Evolutionary conservation across 2,888 invertebrate genomes (phyloP), one percentile per base, ranked within the genome.

Genomic region (Acrocyrtus sp.): DNA sequence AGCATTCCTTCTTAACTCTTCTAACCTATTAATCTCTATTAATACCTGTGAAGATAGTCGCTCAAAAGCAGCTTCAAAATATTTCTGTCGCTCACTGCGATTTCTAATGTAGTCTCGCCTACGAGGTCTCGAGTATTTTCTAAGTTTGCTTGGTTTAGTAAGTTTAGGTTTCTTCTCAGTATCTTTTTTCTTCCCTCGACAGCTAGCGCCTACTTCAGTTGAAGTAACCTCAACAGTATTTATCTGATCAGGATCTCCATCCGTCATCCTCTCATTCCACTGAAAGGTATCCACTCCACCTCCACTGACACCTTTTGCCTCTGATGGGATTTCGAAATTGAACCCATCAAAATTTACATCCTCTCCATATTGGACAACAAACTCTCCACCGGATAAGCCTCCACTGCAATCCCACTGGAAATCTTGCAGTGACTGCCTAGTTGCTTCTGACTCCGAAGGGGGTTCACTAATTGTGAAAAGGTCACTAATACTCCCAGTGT

Each of bases 321-420:
- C 27, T 6, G 54, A 22, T 22, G 67, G 67, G 19, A 67, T 48
- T 0, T 57, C 22, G 48, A 22, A 67, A 27, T 57, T 50, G 22
- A 67, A 67, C 2, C 67, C 67, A 29, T 67, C 67, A 57, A 67
- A 58, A n/a, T 67, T 58, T 8, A 58, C 58, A 12, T 56, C 67
- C 2, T 54, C 57, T n/a, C n/a, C n/a, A n/a, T n/a, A n/a, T n/a
- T n/a, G n/a, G n/a, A n/a, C n/a, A n/a, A n/a, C n/a, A n/a, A 56
- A 39, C 22, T 29, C 29, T 51, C 6, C 53, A 17, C 27, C 53
- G n/a, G 15, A 22, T 10, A 50, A 5, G 12, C n/a, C 12, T n/a
- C 45, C 45, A 5, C 17, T 45, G 17, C 17, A 45, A 10, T 45
- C 6, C 17, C 45, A 45, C n/a, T 10, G 17, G 12, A 5, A 45